phyloP scores from a whole-genome alignment of 2,113 vertebrate genomes.

The Callocephalon fimbriatum region DNA sequence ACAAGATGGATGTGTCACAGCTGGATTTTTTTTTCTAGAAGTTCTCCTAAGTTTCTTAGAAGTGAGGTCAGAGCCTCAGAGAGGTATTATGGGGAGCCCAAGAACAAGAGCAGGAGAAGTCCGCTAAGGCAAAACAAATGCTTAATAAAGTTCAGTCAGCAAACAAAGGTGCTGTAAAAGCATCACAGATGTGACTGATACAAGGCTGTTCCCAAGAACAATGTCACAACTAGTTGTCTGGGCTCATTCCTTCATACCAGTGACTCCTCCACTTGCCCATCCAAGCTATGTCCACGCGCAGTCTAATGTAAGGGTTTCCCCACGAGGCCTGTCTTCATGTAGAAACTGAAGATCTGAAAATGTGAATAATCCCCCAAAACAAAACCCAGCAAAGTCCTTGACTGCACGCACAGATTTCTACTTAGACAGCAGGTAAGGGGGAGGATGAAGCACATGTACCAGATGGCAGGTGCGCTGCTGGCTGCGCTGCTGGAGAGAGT shows the following conservation, averaged over 20 bases:
- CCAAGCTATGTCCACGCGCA: not conserved
- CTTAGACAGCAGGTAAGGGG: not conserved
- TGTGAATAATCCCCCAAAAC: not conserved
- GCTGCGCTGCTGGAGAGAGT: not conserved
- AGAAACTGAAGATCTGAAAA: not conserved
- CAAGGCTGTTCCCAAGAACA: not conserved
- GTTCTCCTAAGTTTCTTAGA: not conserved
- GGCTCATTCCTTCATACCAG: not conserved
- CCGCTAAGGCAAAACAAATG: not conserved
- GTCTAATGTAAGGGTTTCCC: not conserved
- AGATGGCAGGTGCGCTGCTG: not conserved
- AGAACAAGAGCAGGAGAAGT: not conserved
- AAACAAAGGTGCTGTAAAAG: not conserved
- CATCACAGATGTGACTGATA: not conserved
- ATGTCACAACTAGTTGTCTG: not conserved
- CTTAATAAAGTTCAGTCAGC: not conserved
- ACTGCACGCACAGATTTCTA: not conserved
- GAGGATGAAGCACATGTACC: not conserved
- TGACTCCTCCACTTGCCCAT: not conserved
- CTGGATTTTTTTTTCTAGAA: not conserved
- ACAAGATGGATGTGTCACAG: not conserved
- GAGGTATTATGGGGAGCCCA: not conserved
- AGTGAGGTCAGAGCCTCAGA: not conserved
- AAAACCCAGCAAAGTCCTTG: not conserved
- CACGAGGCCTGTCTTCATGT: not conserved